phyloP scores from a whole-genome alignment of 2,113 vertebrate species.

The Daubentonia madagascariensis region DNA sequence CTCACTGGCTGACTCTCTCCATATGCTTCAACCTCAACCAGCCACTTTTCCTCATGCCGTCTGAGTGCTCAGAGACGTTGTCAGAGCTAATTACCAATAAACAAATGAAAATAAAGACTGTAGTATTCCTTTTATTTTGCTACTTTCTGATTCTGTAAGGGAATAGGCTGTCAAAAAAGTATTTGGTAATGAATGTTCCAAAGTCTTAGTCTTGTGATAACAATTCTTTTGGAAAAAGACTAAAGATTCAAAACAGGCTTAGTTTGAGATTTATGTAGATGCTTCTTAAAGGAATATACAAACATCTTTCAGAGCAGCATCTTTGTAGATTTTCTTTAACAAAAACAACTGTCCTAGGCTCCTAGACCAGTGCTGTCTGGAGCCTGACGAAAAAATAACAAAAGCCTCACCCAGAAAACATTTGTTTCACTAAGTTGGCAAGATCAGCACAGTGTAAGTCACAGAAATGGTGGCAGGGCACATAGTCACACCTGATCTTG shows the following conservation, averaged over 20 bases:
- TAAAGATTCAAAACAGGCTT: slow-evolving; percentile 49
- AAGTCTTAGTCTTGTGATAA: slow-evolving; percentile 43
- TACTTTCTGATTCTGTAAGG: slow-evolving; percentile 56
- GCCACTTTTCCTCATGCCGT: neutral
- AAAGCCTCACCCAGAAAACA: neutral
- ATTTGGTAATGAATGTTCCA: slow-evolving; percentile 6
- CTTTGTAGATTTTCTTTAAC: neutral
- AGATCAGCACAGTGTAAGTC: neutral
- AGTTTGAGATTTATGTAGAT: slow-evolving; percentile 32
- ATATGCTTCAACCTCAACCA: neutral
- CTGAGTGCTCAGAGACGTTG: neutral
- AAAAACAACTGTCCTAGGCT: neutral
- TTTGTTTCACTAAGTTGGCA: neutral
- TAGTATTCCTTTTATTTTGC: neutral
- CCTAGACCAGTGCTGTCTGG: neutral
- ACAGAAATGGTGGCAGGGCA: neutral
- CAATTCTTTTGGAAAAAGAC: slow-evolving; percentile 25
- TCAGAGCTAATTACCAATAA: neutral
- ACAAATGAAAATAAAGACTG: neutral
- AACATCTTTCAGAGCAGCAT: neutral
- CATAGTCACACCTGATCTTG: neutral
- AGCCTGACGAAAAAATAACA: neutral
- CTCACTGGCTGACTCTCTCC: neutral
- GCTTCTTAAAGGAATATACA: slow-evolving; percentile 26
- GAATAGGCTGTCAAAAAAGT: slow-evolving; percentile 28